phyloP scores from a whole-genome alignment of 2,113 vertebrate genomes.

The Pseudonaja textilis region DNA sequence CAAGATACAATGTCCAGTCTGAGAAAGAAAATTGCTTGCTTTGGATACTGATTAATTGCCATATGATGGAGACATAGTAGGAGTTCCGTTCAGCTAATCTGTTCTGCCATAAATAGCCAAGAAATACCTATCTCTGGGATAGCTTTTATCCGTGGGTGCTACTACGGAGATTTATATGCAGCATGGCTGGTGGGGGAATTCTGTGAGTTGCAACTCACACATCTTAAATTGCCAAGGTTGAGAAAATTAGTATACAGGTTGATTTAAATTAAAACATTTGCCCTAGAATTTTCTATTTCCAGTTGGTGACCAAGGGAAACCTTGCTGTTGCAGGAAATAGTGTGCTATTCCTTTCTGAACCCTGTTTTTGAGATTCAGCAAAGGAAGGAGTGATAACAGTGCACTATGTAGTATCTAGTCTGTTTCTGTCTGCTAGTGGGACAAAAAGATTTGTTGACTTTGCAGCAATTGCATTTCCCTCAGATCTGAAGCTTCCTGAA shows the following conservation, averaged over 20 bases:
- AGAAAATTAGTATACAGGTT: neutral
- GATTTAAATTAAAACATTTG: neutral
- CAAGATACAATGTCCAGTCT: neutral
- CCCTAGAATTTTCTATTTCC: neutral
- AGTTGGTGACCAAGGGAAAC: no score
- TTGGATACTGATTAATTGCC: neutral
- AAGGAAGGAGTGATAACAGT: neutral
- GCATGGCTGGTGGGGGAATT: neutral
- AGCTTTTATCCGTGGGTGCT: neutral
- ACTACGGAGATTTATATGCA: neutral
- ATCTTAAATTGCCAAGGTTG: neutral
- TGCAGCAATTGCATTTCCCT: neutral
- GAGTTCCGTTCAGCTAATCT: neutral
- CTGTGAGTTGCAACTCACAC: neutral
- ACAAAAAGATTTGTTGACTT: neutral
- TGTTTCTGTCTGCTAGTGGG: neutral
- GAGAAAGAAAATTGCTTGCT: neutral
- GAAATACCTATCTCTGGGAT: neutral
- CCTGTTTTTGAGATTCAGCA: neutral
- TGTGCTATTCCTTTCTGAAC: no score
- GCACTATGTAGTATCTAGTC: neutral
- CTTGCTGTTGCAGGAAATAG: neutral
- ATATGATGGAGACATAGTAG: neutral
- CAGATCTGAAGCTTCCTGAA: neutral
- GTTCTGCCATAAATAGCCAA: neutral